phyloP scores from a whole-genome alignment of 1,140 invertebrate species.

The Chrysomallon squamiferum region DNA sequence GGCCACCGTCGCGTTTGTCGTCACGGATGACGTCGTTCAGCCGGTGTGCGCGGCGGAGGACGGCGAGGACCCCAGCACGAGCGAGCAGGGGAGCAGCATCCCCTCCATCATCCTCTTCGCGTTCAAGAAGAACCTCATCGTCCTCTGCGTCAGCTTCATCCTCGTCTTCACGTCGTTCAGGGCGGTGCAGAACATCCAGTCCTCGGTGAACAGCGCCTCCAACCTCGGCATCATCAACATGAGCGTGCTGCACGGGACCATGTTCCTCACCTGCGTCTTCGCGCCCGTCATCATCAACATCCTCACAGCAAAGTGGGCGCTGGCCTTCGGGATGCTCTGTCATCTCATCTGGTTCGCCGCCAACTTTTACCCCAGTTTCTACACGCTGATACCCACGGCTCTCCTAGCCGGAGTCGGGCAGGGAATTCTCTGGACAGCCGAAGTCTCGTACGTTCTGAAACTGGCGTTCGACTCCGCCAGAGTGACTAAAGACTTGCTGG shows the following conservation, averaged over 20 bases:
- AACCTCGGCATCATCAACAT: slow-evolving; percentile 57
- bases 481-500: slow-evolving; percentile 42
- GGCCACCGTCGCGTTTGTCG: slow-evolving; percentile 9
- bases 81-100: slow-evolving; percentile 29
- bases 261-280: slow-evolving; percentile 54
- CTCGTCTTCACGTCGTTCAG: slow-evolving; percentile 60
- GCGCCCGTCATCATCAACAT: slow-evolving; percentile 56
- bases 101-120: slow-evolving; percentile 32
- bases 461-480: slow-evolving; percentile 56
- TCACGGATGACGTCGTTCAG: slow-evolving; percentile 14
- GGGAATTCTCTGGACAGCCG: slow-evolving; percentile 59
- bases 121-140: slow-evolving; percentile 58
- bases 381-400: slow-evolving; percentile 57
- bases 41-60: neutral
- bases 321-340: slow-evolving; percentile 54
- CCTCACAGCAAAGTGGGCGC: slow-evolving; percentile 58
- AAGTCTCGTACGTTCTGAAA: slow-evolving; percentile 58
- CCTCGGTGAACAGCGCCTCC: slow-evolving; percentile 48
- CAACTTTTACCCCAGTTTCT: slow-evolving; percentile 59
- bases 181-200: slow-evolving; percentile 61
- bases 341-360: slow-evolving; percentile 59
- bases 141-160: slow-evolving; percentile 59
- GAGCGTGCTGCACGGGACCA: slow-evolving; percentile 54
- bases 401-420: slow-evolving; percentile 59
- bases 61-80: slow-evolving; percentile 10